Base-by-base conservation (phyloP, 2,888 invertebrate genomes). In the Dioctria rufipes region DNA sequence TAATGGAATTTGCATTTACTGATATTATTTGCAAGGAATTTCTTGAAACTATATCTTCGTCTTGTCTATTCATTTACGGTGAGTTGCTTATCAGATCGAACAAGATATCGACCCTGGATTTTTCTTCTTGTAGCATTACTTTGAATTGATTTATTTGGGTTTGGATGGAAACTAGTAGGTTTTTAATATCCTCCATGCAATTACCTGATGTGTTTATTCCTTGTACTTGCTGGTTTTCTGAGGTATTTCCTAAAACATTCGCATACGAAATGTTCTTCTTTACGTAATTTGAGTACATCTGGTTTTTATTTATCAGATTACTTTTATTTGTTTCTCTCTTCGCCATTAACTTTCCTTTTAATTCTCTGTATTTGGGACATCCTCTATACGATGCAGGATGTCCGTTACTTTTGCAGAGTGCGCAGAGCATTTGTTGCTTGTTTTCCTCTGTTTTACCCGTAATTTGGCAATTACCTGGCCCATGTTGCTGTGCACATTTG, bases 351-450 rank as follows among this genome's bases (percentile, higher is more conserved):
- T 54, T 54, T 11, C 4, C 8, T 54, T 54, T 54, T 54, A 54
- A 54, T 54, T 54, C 54, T n/a, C 2, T 11, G 11, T 54, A 54
- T 54, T 54, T 54, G 4, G 54, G 54, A 54, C 71, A 51, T 5
- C 71, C 71, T 37, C 71, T 49, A n/a, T 69, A 71, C 9, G 71
- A 51, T 3, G 71, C n/a, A 5, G 71, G 71, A 13, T 71, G 71
- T 51, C 49, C 39, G 13, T 51, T 25, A 9, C 39, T 54, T 4
- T 71, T 71, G 25, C 71, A 71, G 11, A 71, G 25, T 9, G 39
- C 54, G 39, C 71, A 71, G 43, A 51, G 13, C n/a, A 51, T 71
- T 25, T 51, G 25, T 25, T 37, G 39, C 11, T 61, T 43, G 58
- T 61, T 60, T 11, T n/a, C 13, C 54, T 13, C 40, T 25, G 5